Conservation (phyloP, 2,888 invertebrate species). For the Congeria kusceri region DNA sequence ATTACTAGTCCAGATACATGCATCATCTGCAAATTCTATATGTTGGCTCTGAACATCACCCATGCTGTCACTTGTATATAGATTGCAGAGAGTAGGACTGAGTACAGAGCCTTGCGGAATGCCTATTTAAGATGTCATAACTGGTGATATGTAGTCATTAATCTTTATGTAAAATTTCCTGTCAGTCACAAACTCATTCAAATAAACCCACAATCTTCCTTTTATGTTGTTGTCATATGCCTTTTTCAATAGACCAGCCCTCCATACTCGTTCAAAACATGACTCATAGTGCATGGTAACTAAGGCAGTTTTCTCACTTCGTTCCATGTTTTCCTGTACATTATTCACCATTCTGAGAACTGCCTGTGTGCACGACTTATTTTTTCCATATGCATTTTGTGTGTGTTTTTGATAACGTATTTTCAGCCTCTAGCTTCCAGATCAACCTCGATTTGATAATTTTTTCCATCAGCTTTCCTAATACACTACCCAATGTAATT, state of each 20-base stretch:
- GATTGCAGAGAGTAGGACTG: slow-evolving; percentile 18
- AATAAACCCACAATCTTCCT: slow-evolving; percentile 13
- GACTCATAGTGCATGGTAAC: slow-evolving; percentile 18
- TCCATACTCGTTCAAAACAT: slow-evolving; percentile 25
- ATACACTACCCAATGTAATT: slow-evolving; percentile 18
- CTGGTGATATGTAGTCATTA: slow-evolving; percentile 5
- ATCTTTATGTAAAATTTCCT: slow-evolving; percentile 13
- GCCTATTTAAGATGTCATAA: slow-evolving; percentile 2
- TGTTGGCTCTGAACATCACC: neutral
- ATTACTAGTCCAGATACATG: slow-evolving; percentile 3
- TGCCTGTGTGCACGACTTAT: slow-evolving; percentile 15
- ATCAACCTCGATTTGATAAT: slow-evolving; percentile 1
- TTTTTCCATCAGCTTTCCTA: slow-evolving; percentile 22
- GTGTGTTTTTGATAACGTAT: neutral
- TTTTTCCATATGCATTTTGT: slow-evolving; percentile 18
- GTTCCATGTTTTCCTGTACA: neutral
- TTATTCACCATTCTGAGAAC: neutral
- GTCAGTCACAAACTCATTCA: neutral
- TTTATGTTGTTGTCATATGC: slow-evolving; percentile 1
- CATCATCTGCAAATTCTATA: slow-evolving; percentile 31
- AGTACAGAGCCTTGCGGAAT: slow-evolving; percentile 1
- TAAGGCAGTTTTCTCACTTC: neutral
- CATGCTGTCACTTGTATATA: slow-evolving; percentile 27
- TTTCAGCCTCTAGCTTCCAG: slow-evolving; percentile 10
- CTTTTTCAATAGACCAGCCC: slow-evolving; percentile 15